These are phyloP conservation scores for Fundulus diaphanus DNA, from an alignment of 2,797 vertebrate species.

Conservation along the genomic window DNA sequence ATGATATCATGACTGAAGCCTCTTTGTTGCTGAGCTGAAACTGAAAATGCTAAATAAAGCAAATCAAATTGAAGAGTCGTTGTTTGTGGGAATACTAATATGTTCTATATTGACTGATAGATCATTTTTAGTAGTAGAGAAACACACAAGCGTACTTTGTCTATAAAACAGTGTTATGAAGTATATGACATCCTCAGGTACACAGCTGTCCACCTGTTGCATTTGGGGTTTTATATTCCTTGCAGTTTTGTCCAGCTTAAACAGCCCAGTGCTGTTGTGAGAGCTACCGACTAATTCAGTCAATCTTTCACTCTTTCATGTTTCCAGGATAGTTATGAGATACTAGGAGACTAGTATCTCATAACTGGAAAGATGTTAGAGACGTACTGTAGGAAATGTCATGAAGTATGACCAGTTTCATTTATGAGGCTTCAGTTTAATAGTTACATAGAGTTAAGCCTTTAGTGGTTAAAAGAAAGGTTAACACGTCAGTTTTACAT, in stretches of 20 bases:
- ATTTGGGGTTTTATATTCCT: background rate
- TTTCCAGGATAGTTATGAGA: too few species aligned
- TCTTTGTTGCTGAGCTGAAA: background rate
- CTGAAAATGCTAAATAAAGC: background rate
- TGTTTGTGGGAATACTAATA: too few species aligned
- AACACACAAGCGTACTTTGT: background rate
- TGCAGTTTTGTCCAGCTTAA: background rate
- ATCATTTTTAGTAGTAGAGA: background rate
- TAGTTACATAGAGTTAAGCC: too few species aligned
- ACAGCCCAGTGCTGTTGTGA: background rate
- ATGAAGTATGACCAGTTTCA: too few species aligned
- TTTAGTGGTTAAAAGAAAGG: too few species aligned
- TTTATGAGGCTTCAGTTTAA: too few species aligned
- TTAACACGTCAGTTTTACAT: too few species aligned
- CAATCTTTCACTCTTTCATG: background rate
- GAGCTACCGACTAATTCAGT: background rate
- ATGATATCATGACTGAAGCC: background rate
- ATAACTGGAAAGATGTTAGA: too few species aligned
- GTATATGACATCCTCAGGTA: background rate
- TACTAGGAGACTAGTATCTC: too few species aligned
- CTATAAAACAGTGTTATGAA: background rate
- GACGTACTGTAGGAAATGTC: too few species aligned
- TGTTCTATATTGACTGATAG: background rate
- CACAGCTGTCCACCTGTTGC: background rate
- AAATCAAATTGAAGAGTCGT: background rate